Percentiles rank a stretch among this genome's conserved stretches.
Evolutionary conservation across 2,888 invertebrate species (phyloP).

Genomic region (Stenchaetothrips biformis): DNA sequence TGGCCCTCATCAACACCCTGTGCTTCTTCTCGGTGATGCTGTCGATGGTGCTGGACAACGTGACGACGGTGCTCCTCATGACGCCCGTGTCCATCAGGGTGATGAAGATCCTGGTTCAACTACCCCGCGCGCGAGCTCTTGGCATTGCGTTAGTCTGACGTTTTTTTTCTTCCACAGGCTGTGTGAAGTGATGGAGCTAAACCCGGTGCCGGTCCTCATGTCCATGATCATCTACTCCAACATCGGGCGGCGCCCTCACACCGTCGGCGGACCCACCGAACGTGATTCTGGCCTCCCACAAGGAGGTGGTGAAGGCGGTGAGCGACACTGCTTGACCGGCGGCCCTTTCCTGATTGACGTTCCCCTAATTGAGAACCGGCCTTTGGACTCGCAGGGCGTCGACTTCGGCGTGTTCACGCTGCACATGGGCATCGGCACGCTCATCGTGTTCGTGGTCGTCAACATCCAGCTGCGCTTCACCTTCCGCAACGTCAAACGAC

Average conservation of each 20-base stretch:
- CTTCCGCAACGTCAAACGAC: slow-evolving; percentile 64
- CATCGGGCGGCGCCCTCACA: slow-evolving; percentile 80
- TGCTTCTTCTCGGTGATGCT: slow-evolving; percentile 73
- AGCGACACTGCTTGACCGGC: slow-evolving; percentile 40
- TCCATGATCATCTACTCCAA: slow-evolving; percentile 84
- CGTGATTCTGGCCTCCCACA: slow-evolving; percentile 80
- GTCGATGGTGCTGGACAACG: slow-evolving; percentile 82
- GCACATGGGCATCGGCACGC: slow-evolving; percentile 73
- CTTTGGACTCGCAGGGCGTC: slow-evolving; percentile 60
- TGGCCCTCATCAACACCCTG: slow-evolving; percentile 81
- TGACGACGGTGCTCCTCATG: slow-evolving; percentile 80
- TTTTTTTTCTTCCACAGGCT: slow-evolving; percentile 54
- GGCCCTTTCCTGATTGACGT: neutral
- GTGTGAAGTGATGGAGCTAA: slow-evolving; percentile 82
- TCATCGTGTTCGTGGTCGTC: slow-evolving; percentile 62
- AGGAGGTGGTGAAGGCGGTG: slow-evolving; percentile 62
- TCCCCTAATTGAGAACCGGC: slow-evolving; percentile 29
- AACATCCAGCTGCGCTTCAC: slow-evolving; percentile 66
- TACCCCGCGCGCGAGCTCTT: neutral
- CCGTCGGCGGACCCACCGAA: slow-evolving; percentile 92
- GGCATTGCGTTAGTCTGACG: slow-evolving; percentile 12
- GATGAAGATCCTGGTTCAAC: slow-evolving; percentile 33
- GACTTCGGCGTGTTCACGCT: slow-evolving; percentile 73
- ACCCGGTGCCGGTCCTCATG: slow-evolving; percentile 81
- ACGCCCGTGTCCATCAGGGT: slow-evolving; percentile 83